Evolutionary conservation across 2,113 vertebrate species (phyloP).

Genomic region (Holacanthus passer): DNA sequence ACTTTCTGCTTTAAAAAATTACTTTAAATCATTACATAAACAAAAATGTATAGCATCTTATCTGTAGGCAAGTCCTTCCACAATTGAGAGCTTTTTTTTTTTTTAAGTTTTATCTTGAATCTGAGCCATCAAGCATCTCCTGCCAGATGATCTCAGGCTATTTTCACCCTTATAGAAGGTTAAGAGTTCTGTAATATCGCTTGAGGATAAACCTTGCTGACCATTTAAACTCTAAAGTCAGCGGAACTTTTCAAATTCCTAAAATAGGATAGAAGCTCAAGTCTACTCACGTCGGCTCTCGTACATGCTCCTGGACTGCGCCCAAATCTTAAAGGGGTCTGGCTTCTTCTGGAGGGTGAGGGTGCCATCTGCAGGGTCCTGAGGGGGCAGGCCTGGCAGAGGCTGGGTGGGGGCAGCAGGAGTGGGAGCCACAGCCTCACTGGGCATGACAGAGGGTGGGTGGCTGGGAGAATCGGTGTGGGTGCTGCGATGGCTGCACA

Average conservation of each 20-base stretch:
- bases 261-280: background rate
- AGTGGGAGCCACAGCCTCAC: conserved; percentile 75
- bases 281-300: conserved; percentile 97
- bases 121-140: background rate
- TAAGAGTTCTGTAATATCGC: background rate
- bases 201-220: background rate
- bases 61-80: background rate
- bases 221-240: conserved; percentile 17
- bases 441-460: conserved; percentile 86
- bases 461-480: conserved; percentile 93
- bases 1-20: background rate
- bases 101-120: background rate
- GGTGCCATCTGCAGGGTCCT: conserved; percentile 89
- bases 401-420: conserved; percentile 84
- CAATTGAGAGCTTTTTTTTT: background rate
- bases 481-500: conserved; percentile 95
- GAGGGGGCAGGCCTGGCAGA: conserved; percentile 81
- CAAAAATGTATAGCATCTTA: background rate
- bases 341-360: conserved; percentile 96
- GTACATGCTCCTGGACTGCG: conserved; percentile 99
- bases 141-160: background rate
- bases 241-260: background rate
- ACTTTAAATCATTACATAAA: background rate
- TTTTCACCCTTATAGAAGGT: background rate
- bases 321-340: conserved; percentile 99